Base-by-base conservation (phyloP, 2,888 invertebrate genomes). In the Lycia hirtaria region DNA sequence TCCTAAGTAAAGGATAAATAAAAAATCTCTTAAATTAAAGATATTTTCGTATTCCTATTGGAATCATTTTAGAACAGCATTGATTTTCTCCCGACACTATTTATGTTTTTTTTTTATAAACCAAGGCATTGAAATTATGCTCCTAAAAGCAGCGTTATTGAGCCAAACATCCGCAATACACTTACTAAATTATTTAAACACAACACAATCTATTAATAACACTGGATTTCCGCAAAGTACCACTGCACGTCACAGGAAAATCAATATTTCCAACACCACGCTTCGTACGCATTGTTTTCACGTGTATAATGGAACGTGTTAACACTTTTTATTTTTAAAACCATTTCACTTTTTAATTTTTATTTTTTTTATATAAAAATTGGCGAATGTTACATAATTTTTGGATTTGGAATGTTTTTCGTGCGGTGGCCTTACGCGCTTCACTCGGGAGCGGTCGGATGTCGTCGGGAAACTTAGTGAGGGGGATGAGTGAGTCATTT, bases 401-500 rank as follows among this genome's bases (percentile, higher is more conserved):
- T 71, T 68, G 64, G 77, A 75, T 68, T 71, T 68, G n/a, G 12
- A 76, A 78, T 87, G 84, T 90, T 88, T 88, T 87, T 77, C 78
- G 78, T 78, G 81, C 72, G 75, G 69, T 63, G 59, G 50, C 61
- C 60, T 67, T 75, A 79, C 79, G 83, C 87, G 76, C 62, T 67
- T 62, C 71, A 69, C 40, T 84, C 83, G 85, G 73, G 41, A 59
- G 24, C 57, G 61, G 54, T 83, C 85, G 89, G 78, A 35, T 48
- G 26, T 62, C 62, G 61, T 84, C 88, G 88, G 77, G 40, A 62
- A 47, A 60, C 72, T 73, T 37, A 80, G 76, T 35, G 52, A 35
- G 71, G 80, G 83, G 88, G 81, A 58, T 59, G 40, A 41, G 81
- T 90, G 89, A 91, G 83, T 90, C 91, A 91, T 85, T 58, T 85